These are phyloP conservation scores for Gymnocheta viridis DNA, from an alignment of 2,888 invertebrate species.

Conservation along the genomic window DNA sequence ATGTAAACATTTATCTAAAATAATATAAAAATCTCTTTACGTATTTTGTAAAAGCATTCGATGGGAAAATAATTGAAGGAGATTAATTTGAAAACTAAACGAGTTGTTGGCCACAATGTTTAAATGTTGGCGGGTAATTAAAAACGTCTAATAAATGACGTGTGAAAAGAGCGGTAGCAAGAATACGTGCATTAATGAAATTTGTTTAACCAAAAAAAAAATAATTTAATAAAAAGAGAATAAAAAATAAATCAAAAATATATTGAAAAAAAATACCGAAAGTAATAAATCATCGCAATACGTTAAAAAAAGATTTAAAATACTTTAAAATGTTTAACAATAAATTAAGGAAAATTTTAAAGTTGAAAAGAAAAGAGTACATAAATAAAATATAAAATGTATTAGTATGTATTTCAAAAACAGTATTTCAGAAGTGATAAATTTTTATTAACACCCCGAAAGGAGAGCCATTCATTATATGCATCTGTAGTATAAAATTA, in stretches of 20 bases:
- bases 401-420: background rate
- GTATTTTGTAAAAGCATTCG: background rate
- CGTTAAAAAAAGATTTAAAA: background rate
- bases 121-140: slow-evolving; percentile 30
- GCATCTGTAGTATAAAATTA: background rate
- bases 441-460: background rate
- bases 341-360: background rate
- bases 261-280: background rate
- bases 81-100: background rate
- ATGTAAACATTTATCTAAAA: slow-evolving; percentile 38
- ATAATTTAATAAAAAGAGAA: background rate
- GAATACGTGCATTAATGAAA: background rate
- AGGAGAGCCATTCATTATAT: background rate
- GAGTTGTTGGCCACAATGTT: slow-evolving; percentile 16
- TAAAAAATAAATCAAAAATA: background rate
- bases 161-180: background rate
- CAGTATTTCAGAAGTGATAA: background rate
- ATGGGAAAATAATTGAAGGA: background rate
- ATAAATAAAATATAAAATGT: background rate
- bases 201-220: slow-evolving; percentile 10
- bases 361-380: background rate
- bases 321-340: background rate
- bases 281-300: background rate
- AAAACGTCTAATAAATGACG: slow-evolving; percentile 17
- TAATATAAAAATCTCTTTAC: background rate